A percentile compares a stretch with the other conserved stretches of the same genome.
phyloP scores from a whole-genome alignment of 2,888 invertebrate genomes.

The Uropetala carovei region DNA sequence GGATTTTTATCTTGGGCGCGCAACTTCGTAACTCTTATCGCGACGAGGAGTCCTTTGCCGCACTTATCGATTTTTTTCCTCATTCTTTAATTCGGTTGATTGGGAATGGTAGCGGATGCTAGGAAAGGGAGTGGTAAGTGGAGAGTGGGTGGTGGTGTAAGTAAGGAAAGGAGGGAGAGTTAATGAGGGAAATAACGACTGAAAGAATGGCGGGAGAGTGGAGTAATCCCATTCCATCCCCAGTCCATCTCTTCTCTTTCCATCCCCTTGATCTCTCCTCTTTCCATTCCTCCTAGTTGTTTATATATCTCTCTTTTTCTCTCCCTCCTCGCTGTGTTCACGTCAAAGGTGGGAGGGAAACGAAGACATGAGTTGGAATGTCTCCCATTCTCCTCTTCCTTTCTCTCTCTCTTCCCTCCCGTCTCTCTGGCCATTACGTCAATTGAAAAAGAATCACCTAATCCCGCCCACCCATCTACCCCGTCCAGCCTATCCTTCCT shows the following conservation, averaged over 20 bases:
- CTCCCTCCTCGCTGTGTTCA: background rate
- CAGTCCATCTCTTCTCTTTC: background rate
- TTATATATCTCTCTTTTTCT: background rate
- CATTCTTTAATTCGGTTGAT: background rate
- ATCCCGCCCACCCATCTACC: background rate
- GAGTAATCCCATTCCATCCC: background rate
- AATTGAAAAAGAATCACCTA: slow-evolving; percentile 39
- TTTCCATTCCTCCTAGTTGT: background rate
- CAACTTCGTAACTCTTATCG: background rate
- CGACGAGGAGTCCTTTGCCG: background rate
- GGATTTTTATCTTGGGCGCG: too few species aligned
- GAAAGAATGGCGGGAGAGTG: slow-evolving; percentile 11
- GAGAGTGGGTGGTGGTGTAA: background rate
- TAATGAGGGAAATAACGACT: slow-evolving; percentile 49
- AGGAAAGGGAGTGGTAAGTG: background rate
- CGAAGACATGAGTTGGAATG: background rate
- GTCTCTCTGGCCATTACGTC: slow-evolving; percentile 15
- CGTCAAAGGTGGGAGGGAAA: background rate
- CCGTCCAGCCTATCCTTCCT: background rate
- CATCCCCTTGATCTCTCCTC: background rate
- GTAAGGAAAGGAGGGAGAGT: background rate
- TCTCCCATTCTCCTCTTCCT: background rate
- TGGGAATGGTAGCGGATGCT: background rate
- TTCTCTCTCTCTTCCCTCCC: background rate
- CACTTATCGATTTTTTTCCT: background rate